Evolutionary conservation across 2,888 invertebrate species (phyloP).

Genomic region (Rhamnusium bicolor): DNA sequence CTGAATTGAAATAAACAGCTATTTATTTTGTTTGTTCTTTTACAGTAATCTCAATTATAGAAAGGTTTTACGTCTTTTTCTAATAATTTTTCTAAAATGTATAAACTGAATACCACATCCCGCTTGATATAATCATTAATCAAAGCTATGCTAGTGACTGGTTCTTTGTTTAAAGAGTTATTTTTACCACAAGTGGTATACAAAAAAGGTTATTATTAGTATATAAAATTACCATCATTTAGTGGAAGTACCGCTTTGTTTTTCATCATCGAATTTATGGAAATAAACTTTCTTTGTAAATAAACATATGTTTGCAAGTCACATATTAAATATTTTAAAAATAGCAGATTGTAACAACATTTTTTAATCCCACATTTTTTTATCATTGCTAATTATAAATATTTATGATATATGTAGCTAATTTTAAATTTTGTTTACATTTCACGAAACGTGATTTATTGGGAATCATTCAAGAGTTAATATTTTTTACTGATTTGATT

Average conservation of each 20-base stretch:
- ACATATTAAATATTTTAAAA: not conserved
- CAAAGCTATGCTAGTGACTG: not conserved
- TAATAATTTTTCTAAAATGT: too few relatives aligned
- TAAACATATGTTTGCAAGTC: conserved; percentile 13
- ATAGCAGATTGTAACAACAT: conserved; percentile 1
- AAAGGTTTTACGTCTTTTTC: too few relatives aligned
- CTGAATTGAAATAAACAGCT: too few relatives aligned
- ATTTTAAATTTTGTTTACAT: conserved; percentile 22
- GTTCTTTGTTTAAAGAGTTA: not conserved
- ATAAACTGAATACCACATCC: too few relatives aligned
- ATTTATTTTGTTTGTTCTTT: too few relatives aligned
- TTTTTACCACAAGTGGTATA: not conserved
- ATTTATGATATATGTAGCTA: conserved; percentile 7
- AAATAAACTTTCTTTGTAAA: not conserved
- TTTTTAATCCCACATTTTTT: conserved; percentile 11
- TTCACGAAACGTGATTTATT: conserved; percentile 21
- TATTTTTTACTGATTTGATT: not conserved
- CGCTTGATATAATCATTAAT: too few relatives aligned
- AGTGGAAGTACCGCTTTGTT: not conserved
- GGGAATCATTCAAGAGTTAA: not conserved
- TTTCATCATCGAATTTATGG: conserved; percentile 1
- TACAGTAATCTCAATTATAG: too few relatives aligned
- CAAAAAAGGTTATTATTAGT: not conserved
- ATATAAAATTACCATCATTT: not conserved
- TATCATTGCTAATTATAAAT: conserved; percentile 21